Evolutionary conservation across 2,888 invertebrate genomes (phyloP), one percentile per base, ranked within the genome.

Genomic region (Euphydryas editha): DNA sequence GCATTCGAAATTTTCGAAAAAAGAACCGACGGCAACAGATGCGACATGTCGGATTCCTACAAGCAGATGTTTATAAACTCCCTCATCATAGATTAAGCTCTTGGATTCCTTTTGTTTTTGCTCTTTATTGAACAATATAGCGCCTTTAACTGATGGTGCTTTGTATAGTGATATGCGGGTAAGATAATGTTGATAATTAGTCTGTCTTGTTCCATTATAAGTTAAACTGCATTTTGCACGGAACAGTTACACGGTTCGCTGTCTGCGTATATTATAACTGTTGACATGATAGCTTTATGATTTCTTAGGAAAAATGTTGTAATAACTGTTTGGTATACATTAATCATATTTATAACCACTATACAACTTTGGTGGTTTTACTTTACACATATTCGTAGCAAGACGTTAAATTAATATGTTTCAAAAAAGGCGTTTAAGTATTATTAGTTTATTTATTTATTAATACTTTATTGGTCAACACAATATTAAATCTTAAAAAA

Each of bases 51-150:
- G 90, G 90, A 92, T 90, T 90, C 90, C 85, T 83, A 78, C 81
- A 86, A 87, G 91, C 92, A 92, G 91, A 87, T 92, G 92, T 89
- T 90, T 86, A 86, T 85, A 87, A 51, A 86, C 84, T 86, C 87
- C 87, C 88, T 85, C 86, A 89, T 90, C 86, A 89, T 90, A 89
- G 90, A 88, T 90, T 88, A 88, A 85, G 83, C 81, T 84, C 77
- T 81, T 81, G 83, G 81, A 85, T 82, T 81, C 84, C 82, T 85
- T 88, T 88, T 86, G 88, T 91, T 92, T 90, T 88, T 85, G 80
- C 74, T 73, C 70, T 82, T 79, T 81, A 79, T 78, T 84, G 85
- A 79, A 86, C 85, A 85, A 87, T 87, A 86, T 86, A 84, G 84
- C 75, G 81, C 84, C 81, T 84, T 87, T 87, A 89, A 87, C 83